Percentiles rank a stretch among this genome's conserved stretches.
phyloP scores from a whole-genome alignment of 2,113 vertebrate genomes.

The Eolophus roseicapilla region DNA sequence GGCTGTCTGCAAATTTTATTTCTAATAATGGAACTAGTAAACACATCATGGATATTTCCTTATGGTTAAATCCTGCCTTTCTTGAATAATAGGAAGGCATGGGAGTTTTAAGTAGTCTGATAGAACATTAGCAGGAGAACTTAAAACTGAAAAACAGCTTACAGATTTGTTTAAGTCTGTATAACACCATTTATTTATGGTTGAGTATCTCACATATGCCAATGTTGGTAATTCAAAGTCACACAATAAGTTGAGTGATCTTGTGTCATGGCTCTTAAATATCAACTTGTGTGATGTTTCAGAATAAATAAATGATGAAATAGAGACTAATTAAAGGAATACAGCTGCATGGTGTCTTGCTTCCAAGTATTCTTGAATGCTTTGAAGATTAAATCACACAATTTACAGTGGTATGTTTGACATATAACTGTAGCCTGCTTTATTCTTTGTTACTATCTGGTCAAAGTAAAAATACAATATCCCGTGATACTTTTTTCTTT shows the following conservation, averaged over 20 bases:
- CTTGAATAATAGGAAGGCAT: neutral
- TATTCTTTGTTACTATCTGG: neutral
- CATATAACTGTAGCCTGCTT: conserved; percentile 7
- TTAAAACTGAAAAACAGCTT: conserved; percentile 67
- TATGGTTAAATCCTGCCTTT: neutral
- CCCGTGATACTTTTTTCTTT: neutral
- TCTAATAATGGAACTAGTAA: neutral
- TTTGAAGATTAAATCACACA: conserved; percentile 48
- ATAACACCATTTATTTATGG: conserved; percentile 76
- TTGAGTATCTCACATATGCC: conserved; percentile 74
- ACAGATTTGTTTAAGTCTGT: conserved; percentile 73
- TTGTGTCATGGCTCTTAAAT: conserved; percentile 73
- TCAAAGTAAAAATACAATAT: neutral
- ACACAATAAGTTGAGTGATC: conserved; percentile 77
- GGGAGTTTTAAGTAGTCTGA: conserved; percentile 11
- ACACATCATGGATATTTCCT: neutral
- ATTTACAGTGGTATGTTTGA: neutral
- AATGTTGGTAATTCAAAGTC: conserved; percentile 75
- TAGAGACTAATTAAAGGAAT: conserved; percentile 61
- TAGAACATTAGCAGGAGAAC: conserved; percentile 45
- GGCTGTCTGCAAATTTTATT: neutral
- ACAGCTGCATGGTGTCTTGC: conserved; percentile 38
- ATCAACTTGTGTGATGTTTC: conserved; percentile 69
- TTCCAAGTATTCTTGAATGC: conserved; percentile 41
- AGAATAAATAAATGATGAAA: conserved; percentile 73